Percentiles rank a stretch among this genome's conserved stretches.
phyloP scores from a whole-genome alignment of 1,140 invertebrate species.

The Protaetia brevitarsis region DNA sequence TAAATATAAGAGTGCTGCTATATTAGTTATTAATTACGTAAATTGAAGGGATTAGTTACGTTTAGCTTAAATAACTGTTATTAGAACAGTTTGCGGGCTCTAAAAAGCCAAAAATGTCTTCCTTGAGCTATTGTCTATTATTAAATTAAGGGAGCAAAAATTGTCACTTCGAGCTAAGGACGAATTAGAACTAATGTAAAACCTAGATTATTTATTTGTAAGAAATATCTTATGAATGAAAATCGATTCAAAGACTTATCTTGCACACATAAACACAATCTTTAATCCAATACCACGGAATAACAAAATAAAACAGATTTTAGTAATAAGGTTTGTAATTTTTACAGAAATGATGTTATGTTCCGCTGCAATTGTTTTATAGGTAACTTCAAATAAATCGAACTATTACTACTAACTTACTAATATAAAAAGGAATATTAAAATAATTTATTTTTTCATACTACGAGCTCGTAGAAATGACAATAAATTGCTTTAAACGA shows the following conservation, averaged over 20 bases:
- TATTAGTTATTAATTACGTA: conserved; percentile 22
- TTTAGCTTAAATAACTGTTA: conserved; percentile 39
- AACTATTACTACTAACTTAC: conserved; percentile 12
- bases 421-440: conserved; percentile 16
- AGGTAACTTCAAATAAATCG: conserved; percentile 9
- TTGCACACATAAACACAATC: conserved; percentile 16
- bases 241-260: conserved; percentile 17
- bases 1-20: conserved; percentile 13
- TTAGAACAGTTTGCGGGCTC: conserved; percentile 43
- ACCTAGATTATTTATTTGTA: conserved; percentile 15
- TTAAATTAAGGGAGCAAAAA: conserved; percentile 43
- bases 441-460: conserved; percentile 24
- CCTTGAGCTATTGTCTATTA: conserved; percentile 45
- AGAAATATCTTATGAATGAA: conserved; percentile 13
- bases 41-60: conserved; percentile 10
- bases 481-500: conserved; percentile 43
- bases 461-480: conserved; percentile 40
- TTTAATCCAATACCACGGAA: conserved; percentile 2
- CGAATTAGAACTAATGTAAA: conserved; percentile 16
- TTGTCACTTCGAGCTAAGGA: conserved; percentile 42
- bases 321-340: conserved; percentile 9
- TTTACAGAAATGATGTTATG: not conserved
- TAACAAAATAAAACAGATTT: conserved; percentile 6
- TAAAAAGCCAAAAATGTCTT: conserved; percentile 44
- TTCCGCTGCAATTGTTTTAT: not conserved